These are phyloP conservation scores for Sinocyclocheilus rhinocerous DNA, from an alignment of 2,113 vertebrate genomes.

Conservation along the genomic window DNA sequence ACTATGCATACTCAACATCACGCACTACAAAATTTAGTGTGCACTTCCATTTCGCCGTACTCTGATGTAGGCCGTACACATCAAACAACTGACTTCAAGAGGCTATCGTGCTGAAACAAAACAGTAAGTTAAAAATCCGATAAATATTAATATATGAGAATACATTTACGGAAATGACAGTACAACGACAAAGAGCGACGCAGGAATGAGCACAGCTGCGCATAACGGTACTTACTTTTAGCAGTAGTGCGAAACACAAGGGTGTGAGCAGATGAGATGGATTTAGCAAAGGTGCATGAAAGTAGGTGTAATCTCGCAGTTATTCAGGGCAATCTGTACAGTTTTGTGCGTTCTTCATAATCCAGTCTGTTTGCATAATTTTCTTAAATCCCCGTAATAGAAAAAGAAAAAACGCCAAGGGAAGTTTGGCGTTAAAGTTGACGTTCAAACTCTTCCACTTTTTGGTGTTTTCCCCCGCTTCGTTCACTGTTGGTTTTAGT, in stretches of 20 bases:
- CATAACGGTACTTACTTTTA: constrained; percentile 56
- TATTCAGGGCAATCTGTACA: constrained; percentile 15
- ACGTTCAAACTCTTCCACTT: constrained; percentile 8
- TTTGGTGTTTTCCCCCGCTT: neutral
- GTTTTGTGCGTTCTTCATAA: neutral
- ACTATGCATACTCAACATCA: neutral
- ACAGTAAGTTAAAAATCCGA: neutral
- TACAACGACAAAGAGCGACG: neutral
- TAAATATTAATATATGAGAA: too few species aligned
- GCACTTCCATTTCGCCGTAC: neutral
- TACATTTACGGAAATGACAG: neutral
- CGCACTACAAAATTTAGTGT: neutral
- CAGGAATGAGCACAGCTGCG: neutral
- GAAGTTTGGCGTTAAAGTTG: neutral
- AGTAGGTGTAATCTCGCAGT: constrained; percentile 10
- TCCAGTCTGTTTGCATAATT: neutral
- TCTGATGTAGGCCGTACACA: constrained; percentile 14
- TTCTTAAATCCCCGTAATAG: neutral
- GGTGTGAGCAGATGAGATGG: constrained; percentile 39
- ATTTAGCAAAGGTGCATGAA: neutral
- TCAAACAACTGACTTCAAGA: constrained; percentile 7
- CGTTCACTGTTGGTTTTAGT: constrained; percentile 5
- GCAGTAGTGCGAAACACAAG: constrained; percentile 29
- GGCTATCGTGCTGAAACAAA: neutral
- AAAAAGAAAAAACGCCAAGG: neutral